Evolutionary conservation across 2,888 invertebrate genomes (phyloP), one percentile per base, ranked within the genome.

Genomic region (Noctua comes): DNA sequence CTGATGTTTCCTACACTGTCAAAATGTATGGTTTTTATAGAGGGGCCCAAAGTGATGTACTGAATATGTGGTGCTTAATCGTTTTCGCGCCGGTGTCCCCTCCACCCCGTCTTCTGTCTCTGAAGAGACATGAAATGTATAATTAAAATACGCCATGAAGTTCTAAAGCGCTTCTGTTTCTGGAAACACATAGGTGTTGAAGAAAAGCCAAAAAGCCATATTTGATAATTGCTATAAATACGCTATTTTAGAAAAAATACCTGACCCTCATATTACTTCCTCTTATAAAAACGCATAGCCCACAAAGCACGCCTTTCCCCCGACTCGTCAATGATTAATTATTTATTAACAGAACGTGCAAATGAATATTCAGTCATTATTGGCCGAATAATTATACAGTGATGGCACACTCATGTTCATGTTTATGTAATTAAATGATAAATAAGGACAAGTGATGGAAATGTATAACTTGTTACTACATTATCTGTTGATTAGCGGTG

Each of bases 371-470:
- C 71, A 73, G 43, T 4, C 70, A 77, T 70, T 70, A 71, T 62
- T 74, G 40, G 31, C 73, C 59, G 69, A 73, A 77, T 75, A 70
- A 77, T 82, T 86, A 86, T 76, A 43, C 83, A 70, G 70, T 73
- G 73, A 82, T 82, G 65, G 36, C 57, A 43, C 71, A 43, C 71
- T 84, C 72, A 78, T 82, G 82, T 85, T 75, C 72, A 78, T 82
- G 82, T 85, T 75, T 80, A 62, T 73, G 27, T 81, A 62, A 83
- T 76, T 69, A 62, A 62, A 27, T 16, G 16, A 59, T 73, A 43
- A 75, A 85, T 75, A 69, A 54, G 43, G 64, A 68, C 27, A 68
- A 36, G 27, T 18, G 0, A 16, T 10, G 16, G 43, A 18, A 57
- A 62, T 8, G 24, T 68, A 6, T 68, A 54, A 10, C n/a, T 16